A percentile compares a stretch with the other conserved stretches of the same genome.
Conservation (phyloP, 1,140 invertebrate species). For the Nephotettix cincticeps region DNA sequence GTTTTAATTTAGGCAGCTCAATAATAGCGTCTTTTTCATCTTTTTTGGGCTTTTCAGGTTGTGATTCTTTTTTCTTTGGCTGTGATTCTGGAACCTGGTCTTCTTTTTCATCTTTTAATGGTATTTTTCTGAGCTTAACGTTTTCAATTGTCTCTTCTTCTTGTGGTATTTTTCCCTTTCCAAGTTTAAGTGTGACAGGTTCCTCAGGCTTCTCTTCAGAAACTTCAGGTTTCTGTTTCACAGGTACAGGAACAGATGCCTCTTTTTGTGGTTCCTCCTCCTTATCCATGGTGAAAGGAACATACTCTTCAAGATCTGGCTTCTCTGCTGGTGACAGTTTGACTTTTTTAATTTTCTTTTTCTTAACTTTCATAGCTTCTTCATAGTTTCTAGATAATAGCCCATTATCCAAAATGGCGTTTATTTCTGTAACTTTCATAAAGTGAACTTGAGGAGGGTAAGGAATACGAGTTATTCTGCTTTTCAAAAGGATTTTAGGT, state of each 20-base stretch:
- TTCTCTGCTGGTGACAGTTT: slow-evolving; percentile 40
- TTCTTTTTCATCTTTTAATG: slow-evolving; percentile 10
- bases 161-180: slow-evolving; percentile 38
- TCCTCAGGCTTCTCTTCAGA: slow-evolving; percentile 39
- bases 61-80: too few relatives aligned
- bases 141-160: slow-evolving; percentile 38
- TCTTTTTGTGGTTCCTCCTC: slow-evolving; percentile 38
- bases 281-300: slow-evolving; percentile 31
- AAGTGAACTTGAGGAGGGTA: slow-evolving; percentile 40
- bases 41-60: too few relatives aligned
- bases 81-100: too few relatives aligned
- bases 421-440: slow-evolving; percentile 38
- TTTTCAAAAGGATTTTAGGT: slow-evolving; percentile 63
- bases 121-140: slow-evolving; percentile 42
- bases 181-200: slow-evolving; percentile 25
- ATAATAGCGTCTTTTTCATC: slow-evolving; percentile 36
- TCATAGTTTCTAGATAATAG: slow-evolving; percentile 46
- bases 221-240: slow-evolving; percentile 38
- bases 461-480: slow-evolving; percentile 57
- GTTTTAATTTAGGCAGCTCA: slow-evolving; percentile 36
- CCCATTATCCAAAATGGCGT: slow-evolving; percentile 41
- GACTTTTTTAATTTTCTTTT: slow-evolving; percentile 41
- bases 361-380: slow-evolving; percentile 45
- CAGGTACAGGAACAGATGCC: slow-evolving; percentile 25
- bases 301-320: slow-evolving; percentile 37